A percentile compares a stretch with the other conserved stretches of the same genome.
Evolutionary conservation across 1,140 invertebrate genomes (phyloP).

Genomic region (Rhyacophila brunnea): DNA sequence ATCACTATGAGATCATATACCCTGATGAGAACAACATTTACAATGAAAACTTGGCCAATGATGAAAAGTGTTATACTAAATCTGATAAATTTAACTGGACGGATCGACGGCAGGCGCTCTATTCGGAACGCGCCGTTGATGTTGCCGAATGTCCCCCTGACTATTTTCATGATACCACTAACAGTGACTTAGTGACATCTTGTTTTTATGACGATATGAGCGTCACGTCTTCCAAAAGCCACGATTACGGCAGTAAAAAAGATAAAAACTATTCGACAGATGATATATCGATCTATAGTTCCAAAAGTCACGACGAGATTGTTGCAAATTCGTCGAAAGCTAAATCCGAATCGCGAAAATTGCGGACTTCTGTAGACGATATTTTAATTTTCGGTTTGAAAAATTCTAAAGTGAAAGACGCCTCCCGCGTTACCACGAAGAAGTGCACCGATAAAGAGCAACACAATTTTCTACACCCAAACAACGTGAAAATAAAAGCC

Average conservation of each 20-base stretch:
- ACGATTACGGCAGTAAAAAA: constrained; percentile 38
- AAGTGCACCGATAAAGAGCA: constrained; percentile 42
- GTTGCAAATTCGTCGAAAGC: constrained; percentile 40
- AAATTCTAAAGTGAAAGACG: constrained; percentile 34
- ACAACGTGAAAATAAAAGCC: constrained; percentile 39
- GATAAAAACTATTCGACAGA: constrained; percentile 44
- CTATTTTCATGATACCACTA: constrained; percentile 31
- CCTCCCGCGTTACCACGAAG: neutral
- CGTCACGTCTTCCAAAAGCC: constrained; percentile 44
- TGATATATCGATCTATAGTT: constrained; percentile 55
- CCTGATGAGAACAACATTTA: constrained; percentile 30
- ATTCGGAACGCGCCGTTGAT: constrained; percentile 40
- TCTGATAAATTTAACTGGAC: constrained; percentile 21
- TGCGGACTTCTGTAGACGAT: constrained; percentile 49
- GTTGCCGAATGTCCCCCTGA: constrained; percentile 37
- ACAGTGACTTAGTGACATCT: constrained; percentile 29
- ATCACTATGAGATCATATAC: constrained; percentile 49
- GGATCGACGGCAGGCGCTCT: constrained; percentile 6
- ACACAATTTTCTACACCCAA: constrained; percentile 47
- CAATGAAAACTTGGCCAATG: constrained; percentile 29
- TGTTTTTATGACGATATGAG: constrained; percentile 44
- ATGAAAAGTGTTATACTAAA: constrained; percentile 18
- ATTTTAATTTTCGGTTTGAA: constrained; percentile 48
- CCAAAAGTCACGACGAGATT: constrained; percentile 53
- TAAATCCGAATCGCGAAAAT: constrained; percentile 28